Conservation (phyloP, 2,888 invertebrate genomes). For the Furcula furcula region DNA sequence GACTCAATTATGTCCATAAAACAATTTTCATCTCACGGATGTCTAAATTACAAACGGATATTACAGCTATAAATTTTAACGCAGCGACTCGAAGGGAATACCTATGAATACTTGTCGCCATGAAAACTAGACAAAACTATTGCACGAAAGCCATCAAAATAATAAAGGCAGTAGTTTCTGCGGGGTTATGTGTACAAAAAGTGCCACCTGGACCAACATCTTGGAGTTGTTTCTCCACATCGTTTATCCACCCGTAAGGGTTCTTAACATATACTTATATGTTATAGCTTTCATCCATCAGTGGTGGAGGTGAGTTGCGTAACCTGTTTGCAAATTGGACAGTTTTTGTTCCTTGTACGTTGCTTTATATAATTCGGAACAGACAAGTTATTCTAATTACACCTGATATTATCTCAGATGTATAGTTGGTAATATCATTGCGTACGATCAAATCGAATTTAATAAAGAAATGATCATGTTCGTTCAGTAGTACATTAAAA, state of each 20-base stretch:
- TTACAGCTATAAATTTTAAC: constrained; percentile 25
- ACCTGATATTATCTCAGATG: too few species aligned
- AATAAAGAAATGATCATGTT: too few species aligned
- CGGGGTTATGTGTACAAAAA: not conserved
- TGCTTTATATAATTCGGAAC: too few species aligned
- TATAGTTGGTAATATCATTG: too few species aligned
- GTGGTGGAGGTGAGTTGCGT: too few species aligned
- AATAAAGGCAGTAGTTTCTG: not conserved
- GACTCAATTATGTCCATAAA: constrained; percentile 4
- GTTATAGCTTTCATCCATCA: too few species aligned
- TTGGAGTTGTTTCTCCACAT: not conserved
- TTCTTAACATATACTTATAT: too few species aligned
- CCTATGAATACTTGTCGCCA: not conserved
- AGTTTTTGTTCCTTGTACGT: too few species aligned
- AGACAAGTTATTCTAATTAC: too few species aligned
- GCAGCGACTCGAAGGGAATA: constrained; percentile 11
- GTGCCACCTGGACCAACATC: not conserved
- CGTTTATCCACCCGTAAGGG: not conserved
- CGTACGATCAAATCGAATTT: too few species aligned
- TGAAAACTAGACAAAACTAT: not conserved
- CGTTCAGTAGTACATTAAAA: too few species aligned
- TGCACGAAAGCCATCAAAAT: not conserved
- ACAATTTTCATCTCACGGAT: constrained; percentile 12
- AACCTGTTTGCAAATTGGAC: too few species aligned
- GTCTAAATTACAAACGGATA: constrained; percentile 25